Evolutionary conservation across 2,113 vertebrate genomes (phyloP).

Genomic region (Atractosteus spatula): DNA sequence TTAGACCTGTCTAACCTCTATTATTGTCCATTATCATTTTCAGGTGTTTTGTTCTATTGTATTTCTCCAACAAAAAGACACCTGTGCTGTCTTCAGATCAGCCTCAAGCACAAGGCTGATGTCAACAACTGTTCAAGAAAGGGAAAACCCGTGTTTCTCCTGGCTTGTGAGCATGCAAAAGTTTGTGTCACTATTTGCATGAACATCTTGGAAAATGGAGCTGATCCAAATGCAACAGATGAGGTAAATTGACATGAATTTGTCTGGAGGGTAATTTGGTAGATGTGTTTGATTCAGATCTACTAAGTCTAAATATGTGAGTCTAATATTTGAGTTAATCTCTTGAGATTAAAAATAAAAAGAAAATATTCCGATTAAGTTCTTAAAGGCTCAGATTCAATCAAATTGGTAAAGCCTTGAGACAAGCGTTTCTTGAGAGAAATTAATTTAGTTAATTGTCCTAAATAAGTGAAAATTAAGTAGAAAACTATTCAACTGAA

Average conservation of each 20-base stretch:
- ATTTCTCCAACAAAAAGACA: slow-evolving; percentile 78
- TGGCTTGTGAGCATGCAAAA: slow-evolving; percentile 76
- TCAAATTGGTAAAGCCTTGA: too few species aligned
- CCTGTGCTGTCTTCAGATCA: slow-evolving; percentile 69
- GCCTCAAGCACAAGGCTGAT: slow-evolving; percentile 73
- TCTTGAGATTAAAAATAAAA: too few species aligned
- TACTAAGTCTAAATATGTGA: too few species aligned
- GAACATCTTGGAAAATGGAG: slow-evolving; percentile 75
- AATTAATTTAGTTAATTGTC: too few species aligned
- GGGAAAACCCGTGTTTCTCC: slow-evolving; percentile 77
- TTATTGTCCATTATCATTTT: slow-evolving; percentile 26
- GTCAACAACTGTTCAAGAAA: slow-evolving; percentile 71
- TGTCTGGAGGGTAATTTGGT: background rate
- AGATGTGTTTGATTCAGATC: background rate
- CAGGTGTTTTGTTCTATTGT: slow-evolving; percentile 90
- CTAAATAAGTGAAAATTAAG: too few species aligned
- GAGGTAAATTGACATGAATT: slow-evolving; percentile 43
- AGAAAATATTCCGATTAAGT: too few species aligned
- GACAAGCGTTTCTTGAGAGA: too few species aligned
- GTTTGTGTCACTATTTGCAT: slow-evolving; percentile 72
- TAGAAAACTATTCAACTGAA: too few species aligned
- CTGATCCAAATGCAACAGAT: slow-evolving; percentile 75
- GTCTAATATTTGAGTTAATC: too few species aligned
- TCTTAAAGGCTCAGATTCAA: too few species aligned
- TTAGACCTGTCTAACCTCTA: background rate